Percentiles rank a stretch among this genome's conserved stretches.
These are phyloP conservation scores for Allophyes oxyacanthae DNA, from an alignment of 2,888 invertebrate genomes.

Conservation along the genomic window DNA sequence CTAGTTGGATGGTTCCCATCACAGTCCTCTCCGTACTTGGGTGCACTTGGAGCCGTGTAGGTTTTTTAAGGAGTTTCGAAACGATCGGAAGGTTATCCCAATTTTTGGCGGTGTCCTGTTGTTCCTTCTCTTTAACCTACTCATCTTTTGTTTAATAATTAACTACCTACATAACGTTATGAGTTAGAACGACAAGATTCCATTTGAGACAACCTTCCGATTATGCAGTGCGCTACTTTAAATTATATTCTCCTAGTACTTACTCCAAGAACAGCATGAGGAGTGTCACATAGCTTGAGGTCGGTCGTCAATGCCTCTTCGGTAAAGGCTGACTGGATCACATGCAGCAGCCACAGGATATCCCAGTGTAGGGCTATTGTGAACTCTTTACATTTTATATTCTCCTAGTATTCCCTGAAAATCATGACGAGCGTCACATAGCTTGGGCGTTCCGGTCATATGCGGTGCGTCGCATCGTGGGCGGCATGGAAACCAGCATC, in stretches of 20 bases:
- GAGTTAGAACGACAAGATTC: too few relatives aligned
- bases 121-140: too few relatives aligned
- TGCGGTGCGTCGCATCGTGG: constrained; percentile 81
- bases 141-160: too few relatives aligned
- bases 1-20: too few relatives aligned
- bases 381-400: constrained; percentile 12
- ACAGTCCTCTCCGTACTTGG: too few relatives aligned
- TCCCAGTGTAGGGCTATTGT: constrained; percentile 1
- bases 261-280: neutral
- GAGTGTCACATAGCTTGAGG: neutral
- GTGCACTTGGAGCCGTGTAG: too few relatives aligned
- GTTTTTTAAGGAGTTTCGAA: too few relatives aligned
- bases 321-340: neutral
- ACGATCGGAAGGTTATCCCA: too few relatives aligned
- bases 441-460: constrained; percentile 80
- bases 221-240: neutral
- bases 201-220: too few relatives aligned
- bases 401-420: constrained; percentile 60
- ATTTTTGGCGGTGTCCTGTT: too few relatives aligned
- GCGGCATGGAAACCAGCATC: constrained; percentile 84
- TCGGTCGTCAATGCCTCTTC: neutral
- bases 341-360: neutral
- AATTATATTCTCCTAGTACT: constrained; percentile 1
- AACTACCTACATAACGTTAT: too few relatives aligned
- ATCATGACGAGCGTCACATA: constrained; percentile 68